phyloP scores from a whole-genome alignment of 2,888 invertebrate genomes.

The Heteromyza rotundicornis region DNA sequence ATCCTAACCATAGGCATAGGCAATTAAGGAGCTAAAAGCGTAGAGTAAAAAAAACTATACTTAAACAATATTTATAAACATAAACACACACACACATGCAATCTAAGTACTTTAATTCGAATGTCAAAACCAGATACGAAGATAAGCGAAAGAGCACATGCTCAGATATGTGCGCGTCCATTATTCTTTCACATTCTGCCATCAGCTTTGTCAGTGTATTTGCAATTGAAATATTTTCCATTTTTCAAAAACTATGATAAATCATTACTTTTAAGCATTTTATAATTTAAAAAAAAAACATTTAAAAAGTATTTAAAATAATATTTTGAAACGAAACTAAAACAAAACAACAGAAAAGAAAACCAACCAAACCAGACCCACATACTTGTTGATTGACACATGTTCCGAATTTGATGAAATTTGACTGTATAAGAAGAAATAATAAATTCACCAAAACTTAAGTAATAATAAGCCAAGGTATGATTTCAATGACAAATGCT shows the following conservation, averaged over 20 bases:
- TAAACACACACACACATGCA: slow-evolving; percentile 3
- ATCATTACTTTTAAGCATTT: slow-evolving; percentile 27
- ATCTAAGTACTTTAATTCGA: slow-evolving; percentile 14
- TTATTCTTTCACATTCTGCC: slow-evolving; percentile 12
- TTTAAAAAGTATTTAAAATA: not conserved
- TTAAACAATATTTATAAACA: not conserved
- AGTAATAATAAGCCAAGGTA: not conserved
- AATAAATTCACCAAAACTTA: slow-evolving; percentile 1
- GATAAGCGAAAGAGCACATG: not conserved
- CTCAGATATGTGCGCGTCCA: slow-evolving; percentile 5
- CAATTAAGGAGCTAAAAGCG: not conserved
- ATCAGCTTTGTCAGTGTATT: slow-evolving; percentile 26
- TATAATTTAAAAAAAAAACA: not conserved
- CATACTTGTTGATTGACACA: not conserved
- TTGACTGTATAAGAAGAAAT: not conserved
- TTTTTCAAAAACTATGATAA: slow-evolving; percentile 21
- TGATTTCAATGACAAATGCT: no score
- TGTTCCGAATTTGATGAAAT: not conserved
- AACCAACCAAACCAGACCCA: not conserved
- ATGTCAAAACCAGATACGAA: not conserved
- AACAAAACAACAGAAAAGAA: no score
- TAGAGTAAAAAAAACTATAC: not conserved
- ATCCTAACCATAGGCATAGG: not conserved
- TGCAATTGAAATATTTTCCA: slow-evolving; percentile 19
- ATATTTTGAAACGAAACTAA: not conserved